These are phyloP conservation scores for Dynastes grantii DNA, from an alignment of 2,888 invertebrate species.

Conservation along the genomic window DNA sequence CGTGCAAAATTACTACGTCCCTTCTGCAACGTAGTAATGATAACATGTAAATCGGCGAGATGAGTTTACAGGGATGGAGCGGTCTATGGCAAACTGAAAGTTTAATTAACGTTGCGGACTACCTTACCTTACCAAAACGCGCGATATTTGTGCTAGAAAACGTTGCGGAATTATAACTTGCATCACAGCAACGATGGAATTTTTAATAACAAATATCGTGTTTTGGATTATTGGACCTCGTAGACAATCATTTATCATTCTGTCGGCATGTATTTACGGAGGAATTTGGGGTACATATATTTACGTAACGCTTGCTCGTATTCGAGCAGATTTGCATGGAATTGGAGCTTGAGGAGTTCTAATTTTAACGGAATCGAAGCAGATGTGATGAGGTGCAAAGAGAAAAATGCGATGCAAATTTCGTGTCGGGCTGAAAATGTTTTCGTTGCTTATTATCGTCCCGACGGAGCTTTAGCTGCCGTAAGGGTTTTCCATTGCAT, in stretches of 20 bases:
- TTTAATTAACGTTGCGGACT: slow-evolving; percentile 23
- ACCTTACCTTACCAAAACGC: background rate
- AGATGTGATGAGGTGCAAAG: background rate
- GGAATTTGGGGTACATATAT: no score
- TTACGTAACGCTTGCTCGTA: no score
- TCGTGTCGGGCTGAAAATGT: no score
- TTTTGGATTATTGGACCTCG: background rate
- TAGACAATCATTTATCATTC: no score
- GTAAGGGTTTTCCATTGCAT: no score
- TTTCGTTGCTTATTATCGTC: no score
- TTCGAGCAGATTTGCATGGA: no score
- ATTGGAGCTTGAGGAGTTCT: no score
- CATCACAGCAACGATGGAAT: background rate
- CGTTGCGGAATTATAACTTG: background rate
- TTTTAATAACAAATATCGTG: background rate
- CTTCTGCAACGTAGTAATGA: slow-evolving; percentile 9
- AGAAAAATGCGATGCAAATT: no score
- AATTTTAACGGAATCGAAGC: no score
- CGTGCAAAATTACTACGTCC: slow-evolving; percentile 1
- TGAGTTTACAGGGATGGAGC: background rate
- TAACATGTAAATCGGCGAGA: slow-evolving; percentile 23
- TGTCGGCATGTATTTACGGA: no score
- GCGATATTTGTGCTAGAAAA: slow-evolving; percentile 12
- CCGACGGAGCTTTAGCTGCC: no score
- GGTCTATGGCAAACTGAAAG: background rate